Evolutionary conservation across 1,140 invertebrate species (phyloP), one percentile per base, ranked within the genome.

Genomic region (Agrypnia vestita): DNA sequence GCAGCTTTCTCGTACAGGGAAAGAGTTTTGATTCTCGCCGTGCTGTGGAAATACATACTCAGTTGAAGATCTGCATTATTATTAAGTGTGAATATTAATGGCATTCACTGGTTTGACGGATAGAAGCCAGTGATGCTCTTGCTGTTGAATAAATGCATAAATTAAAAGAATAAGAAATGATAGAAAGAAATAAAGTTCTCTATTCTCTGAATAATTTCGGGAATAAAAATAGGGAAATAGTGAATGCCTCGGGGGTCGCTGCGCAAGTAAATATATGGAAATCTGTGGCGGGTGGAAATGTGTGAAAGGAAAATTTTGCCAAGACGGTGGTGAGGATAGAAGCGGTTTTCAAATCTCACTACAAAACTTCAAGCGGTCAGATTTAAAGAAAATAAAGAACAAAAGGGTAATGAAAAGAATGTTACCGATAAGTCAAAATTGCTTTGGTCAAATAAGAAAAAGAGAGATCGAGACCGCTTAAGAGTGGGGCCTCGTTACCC

Each of bases 251-350:
- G n/a, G 67, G 67, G 51, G 47, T 51, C 49, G 49, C 67, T 71
- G 46, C 67, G 49, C 67, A 71, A 71, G 51, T 71, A 51, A 71
- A 51, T 71, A 47, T 71, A 71, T 71, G 67, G 46, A 71, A 71
- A 71, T 71, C 67, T 71, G 67, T 71, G 67, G 67, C 67, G 49
- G 49, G 67, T 71, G 43, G 51, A 71, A 71, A 71, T 71, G 67
- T 71, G 67, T 71, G 67, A 71, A 51, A 71, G 46, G 67, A 71
- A 71, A 71, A 71, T 51, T 46, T 71, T 51, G 62, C 46, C 67
- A 49, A 71, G 44, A 51, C 46, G 67, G 49, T 46, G 67, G 67
- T 51, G 67, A 51, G 46, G 8, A 25, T 13, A 51, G 67, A 51
- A 51, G 46, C 67, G 67, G 67, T 71, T 71, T 49, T 49, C 46